Evolutionary conservation across 1,140 invertebrate genomes (phyloP).

Genomic region (Apis mellifera): Amel_HAv3.1 CM009940.2:6836501-6837000

Average conservation of each 20-base stretch:
- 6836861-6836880: too few relatives aligned
- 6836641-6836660: neutral
- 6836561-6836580: neutral
- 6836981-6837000: too few relatives aligned
- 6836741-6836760: neutral
- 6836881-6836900: too few relatives aligned
- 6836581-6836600: neutral
- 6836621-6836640: neutral
- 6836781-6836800: neutral
- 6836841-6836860: neutral
- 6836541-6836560: neutral
- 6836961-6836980: too few relatives aligned
- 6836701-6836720: constrained; percentile 18
- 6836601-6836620: neutral
- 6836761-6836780: constrained; percentile 11
- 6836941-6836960: too few relatives aligned
- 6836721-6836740: constrained; percentile 15
- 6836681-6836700: neutral
- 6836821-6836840: constrained; percentile 18
- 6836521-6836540: neutral
- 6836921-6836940: too few relatives aligned
- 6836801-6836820: constrained; percentile 19
- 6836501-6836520: neutral
- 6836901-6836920: too few relatives aligned
- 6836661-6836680: constrained; percentile 11